Percentiles rank a stretch among this genome's conserved stretches.
These are phyloP conservation scores for Budorcas taxicolor DNA, from an alignment of 2,113 vertebrate species.

Conservation along the genomic window DNA sequence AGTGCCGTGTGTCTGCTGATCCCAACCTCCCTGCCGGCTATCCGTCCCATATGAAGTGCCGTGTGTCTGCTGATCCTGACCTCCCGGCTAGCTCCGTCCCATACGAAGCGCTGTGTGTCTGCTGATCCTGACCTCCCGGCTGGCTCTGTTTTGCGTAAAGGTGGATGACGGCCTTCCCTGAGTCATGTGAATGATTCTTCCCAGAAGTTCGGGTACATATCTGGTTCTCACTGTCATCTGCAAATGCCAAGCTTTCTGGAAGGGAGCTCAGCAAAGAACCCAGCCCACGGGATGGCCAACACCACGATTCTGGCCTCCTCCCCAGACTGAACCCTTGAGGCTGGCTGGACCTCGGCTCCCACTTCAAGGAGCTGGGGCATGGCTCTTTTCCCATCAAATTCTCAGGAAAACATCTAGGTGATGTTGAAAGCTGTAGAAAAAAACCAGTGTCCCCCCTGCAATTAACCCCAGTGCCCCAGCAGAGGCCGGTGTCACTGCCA, in stretches of 20 bases:
- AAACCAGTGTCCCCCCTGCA: neutral
- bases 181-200: neutral
- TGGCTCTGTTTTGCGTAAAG: neutral
- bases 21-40: fast-evolving
- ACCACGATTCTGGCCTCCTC: fast-evolving
- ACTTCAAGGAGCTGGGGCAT: fast-evolving
- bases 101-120: neutral
- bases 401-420: fast-evolving
- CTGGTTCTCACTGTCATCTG: neutral
- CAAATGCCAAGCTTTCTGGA: neutral
- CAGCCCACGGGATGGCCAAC: fast-evolving
- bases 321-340: neutral
- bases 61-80: neutral
- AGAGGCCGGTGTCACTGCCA: fast-evolving
- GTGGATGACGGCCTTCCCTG: neutral
- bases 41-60: fast-evolving
- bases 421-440: fast-evolving
- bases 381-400: neutral
- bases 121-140: fast-evolving
- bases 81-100: neutral
- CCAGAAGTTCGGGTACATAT: neutral
- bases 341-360: fast-evolving
- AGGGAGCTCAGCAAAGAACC: neutral
- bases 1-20: neutral
- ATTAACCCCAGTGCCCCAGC: fast-evolving